phyloP scores from a whole-genome alignment of 2,888 invertebrate genomes.

The Drosophila fungiperda region DNA sequence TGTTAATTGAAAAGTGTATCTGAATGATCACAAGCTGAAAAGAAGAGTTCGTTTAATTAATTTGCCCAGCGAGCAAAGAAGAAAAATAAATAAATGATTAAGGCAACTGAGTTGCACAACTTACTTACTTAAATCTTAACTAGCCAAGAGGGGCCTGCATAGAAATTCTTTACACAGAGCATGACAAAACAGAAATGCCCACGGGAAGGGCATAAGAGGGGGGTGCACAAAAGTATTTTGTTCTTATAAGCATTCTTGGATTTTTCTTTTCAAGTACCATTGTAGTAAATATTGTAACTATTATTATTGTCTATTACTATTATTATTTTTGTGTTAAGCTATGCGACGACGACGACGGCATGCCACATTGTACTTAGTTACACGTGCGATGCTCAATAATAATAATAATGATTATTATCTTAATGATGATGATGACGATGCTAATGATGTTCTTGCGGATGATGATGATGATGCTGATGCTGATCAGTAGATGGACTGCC shows the following conservation, averaged over 20 bases:
- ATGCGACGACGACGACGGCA: conserved; percentile 30
- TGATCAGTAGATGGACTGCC: conserved; percentile 25
- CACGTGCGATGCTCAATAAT: conserved; percentile 57
- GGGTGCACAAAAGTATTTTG: conserved; percentile 22
- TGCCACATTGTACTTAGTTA: conserved; percentile 69
- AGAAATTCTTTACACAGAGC: not conserved
- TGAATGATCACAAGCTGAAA: not conserved
- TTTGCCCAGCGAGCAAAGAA: not conserved
- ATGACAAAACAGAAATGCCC: conserved; percentile 3
- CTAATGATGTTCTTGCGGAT: not conserved
- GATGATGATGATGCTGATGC: conserved; percentile 26
- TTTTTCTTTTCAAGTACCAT: conserved; percentile 46
- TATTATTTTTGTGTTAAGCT: conserved; percentile 75
- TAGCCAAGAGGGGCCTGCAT: not conserved
- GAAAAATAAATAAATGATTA: not conserved
- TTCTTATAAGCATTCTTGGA: conserved; percentile 37
- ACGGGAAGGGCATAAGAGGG: conserved; percentile 9
- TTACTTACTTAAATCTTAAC: not conserved
- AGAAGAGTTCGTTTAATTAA: not conserved
- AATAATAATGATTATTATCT: conserved; percentile 18
- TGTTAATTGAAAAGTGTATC: not conserved
- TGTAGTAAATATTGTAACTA: conserved; percentile 46
- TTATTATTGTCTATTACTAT: conserved; percentile 68
- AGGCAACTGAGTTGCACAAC: not conserved
- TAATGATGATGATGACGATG: conserved; percentile 22